Percentiles rank a stretch among this genome's conserved stretches.
Evolutionary conservation across 2,797 vertebrate species (phyloP).

Genomic region (Molossus molossus): DNA sequence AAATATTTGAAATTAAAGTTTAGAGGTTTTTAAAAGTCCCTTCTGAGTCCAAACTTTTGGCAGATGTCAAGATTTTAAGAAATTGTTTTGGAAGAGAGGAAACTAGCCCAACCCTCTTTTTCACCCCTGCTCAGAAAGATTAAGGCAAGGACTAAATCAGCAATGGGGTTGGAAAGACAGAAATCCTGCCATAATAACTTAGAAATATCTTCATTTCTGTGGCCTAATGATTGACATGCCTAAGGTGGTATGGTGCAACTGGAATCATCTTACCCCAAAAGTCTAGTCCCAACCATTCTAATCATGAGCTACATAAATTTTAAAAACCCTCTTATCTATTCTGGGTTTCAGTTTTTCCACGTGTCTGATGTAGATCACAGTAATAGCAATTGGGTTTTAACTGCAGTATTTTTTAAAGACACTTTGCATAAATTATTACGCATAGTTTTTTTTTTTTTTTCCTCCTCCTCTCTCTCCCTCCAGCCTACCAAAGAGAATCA

Average conservation of each 20-base stretch:
- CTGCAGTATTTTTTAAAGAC: background rate
- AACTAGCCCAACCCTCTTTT: constrained; percentile 43
- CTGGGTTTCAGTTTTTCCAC: background rate
- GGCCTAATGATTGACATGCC: background rate
- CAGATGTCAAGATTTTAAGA: constrained; percentile 74
- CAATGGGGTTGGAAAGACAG: background rate
- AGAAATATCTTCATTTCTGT: background rate
- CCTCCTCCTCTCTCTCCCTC: no score
- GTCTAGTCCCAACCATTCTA: background rate
- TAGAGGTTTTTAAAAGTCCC: constrained; percentile 70
- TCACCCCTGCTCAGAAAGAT: background rate
- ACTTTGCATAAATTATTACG: constrained; percentile 57
- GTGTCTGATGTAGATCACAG: background rate
- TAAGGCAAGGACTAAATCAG: constrained; percentile 9
- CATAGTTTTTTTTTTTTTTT: background rate
- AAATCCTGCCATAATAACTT: background rate
- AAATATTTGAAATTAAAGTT: constrained; percentile 77
- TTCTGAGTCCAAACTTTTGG: constrained; percentile 70
- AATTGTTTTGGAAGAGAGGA: constrained; percentile 66
- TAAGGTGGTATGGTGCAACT: background rate
- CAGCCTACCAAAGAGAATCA: background rate
- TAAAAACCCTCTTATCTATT: background rate
- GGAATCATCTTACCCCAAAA: background rate
- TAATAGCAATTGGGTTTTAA: background rate
- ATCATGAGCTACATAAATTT: background rate